Conservation (phyloP, 2,113 vertebrate species). For the Eupsittula cactorum region DNA sequence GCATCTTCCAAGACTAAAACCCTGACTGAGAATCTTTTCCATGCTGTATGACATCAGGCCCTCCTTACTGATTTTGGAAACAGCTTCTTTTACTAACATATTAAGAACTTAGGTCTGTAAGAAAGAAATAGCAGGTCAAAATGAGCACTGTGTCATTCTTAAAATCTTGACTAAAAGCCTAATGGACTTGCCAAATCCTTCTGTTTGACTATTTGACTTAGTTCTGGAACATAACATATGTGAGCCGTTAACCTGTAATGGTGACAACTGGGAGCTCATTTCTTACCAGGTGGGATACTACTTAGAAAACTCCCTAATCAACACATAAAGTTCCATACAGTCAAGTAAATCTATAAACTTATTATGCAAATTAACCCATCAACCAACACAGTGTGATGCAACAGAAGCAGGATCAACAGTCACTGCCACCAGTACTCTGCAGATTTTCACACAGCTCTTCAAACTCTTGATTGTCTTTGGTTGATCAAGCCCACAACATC, state of each 20-base stretch:
- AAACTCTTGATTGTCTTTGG: neutral
- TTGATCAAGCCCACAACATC: neutral
- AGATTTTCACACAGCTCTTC: neutral
- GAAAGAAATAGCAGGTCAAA: neutral
- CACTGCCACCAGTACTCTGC: neutral
- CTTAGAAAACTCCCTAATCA: rapidly evolving
- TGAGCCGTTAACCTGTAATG: neutral
- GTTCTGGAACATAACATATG: rapidly evolving
- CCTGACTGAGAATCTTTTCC: neutral
- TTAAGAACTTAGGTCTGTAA: neutral
- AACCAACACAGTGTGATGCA: neutral
- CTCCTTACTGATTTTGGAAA: neutral
- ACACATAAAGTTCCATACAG: neutral
- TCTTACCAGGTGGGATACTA: neutral
- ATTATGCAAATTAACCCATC: neutral
- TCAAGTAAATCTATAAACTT: neutral
- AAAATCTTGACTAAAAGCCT: neutral
- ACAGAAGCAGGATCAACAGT: neutral
- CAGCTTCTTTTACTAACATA: neutral
- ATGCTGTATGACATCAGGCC: neutral
- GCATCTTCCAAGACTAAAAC: neutral
- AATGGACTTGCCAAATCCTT: neutral
- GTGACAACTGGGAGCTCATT: neutral
- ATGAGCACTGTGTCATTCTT: neutral
- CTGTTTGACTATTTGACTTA: neutral